Base-by-base conservation (phyloP, 2,113 vertebrate species). In the Sorex araneus region DNA sequence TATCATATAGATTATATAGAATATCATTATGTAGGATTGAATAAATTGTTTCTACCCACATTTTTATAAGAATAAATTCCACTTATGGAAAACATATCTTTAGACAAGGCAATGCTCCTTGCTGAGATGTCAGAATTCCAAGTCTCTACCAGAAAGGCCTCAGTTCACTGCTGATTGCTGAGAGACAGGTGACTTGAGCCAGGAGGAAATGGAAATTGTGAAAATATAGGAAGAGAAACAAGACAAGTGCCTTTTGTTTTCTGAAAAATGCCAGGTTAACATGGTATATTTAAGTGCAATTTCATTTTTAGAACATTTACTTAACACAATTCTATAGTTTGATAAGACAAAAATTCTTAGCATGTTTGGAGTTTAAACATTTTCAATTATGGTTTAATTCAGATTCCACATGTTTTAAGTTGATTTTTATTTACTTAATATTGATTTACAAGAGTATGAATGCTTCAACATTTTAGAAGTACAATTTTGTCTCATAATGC, bases 21-120 rank as follows among this genome's bases (percentile, higher is more conserved):
- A 64, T 27, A 67, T 30, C 18, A 19, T 45, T 89, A 76, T 60
- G 78, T 91, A 15, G 64, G 54, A 83, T 36, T 23, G n/a, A 95
- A 18, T 3, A 36, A 54, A 4, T 81, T 23, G 27, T 21, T 74
- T 81, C 91, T 32, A 10, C 13, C 0, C 90, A 15, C 32, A 1
- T 76, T 87, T 76, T 71, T 66, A 76, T 76, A 50, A 47, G 43
- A 92, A 71, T 78, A 25, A 34, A 1, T 23, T 75, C 4, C 34
- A 28, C 23, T 45, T 75, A 8, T n/a, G 21, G 75, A 87, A 87
- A 90, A 47, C 4, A 3, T 9, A 75, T 18, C 28, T 74, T 36
- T 28, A 79, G 67, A 82, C 82, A 77, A 89, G 12, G 40, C 66
- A 90, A 78, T 67, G 28, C 63, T 8, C 63, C 1, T 69, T 36